Conservation (phyloP, 1,140 invertebrate genomes). For the Rhagoletis pomonella region DNA sequence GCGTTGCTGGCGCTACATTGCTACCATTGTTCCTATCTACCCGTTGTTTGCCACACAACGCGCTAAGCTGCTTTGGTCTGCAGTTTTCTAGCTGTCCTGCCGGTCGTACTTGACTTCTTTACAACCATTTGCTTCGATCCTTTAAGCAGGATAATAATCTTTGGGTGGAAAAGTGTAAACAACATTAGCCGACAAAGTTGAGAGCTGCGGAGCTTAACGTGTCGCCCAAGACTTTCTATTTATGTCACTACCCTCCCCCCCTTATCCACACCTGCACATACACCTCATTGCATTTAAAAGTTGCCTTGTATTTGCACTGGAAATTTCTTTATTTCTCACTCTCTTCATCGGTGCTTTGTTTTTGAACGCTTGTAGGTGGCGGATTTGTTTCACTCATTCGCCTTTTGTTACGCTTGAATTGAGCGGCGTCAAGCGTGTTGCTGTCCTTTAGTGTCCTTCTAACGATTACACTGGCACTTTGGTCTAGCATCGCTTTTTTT, state of each 20-base stretch:
- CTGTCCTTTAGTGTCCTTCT: slow-evolving; percentile 29
- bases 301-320: too few relatives aligned
- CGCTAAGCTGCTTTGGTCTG: background rate
- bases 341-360: too few relatives aligned
- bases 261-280: background rate
- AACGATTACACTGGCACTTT: slow-evolving; percentile 40
- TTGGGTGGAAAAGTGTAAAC: slow-evolving; percentile 29
- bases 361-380: background rate
- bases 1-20: background rate
- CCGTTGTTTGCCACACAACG: background rate
- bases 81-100: background rate
- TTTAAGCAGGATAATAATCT: slow-evolving; percentile 14
- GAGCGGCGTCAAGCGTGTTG: slow-evolving; percentile 26
- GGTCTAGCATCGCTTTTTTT: background rate
- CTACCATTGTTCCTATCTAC: background rate
- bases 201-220: slow-evolving; percentile 18
- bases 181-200: slow-evolving; percentile 45
- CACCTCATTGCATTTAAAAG: background rate
- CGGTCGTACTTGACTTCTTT: background rate
- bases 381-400: slow-evolving; percentile 7
- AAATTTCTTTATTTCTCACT: too few relatives aligned
- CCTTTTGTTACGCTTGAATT: slow-evolving; percentile 21
- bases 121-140: slow-evolving; percentile 27
- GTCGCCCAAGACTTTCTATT: background rate
- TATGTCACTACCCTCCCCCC: background rate